These are phyloP conservation scores for Streblospio benedicti DNA, from an alignment of 1,140 invertebrate species.

Conservation along the genomic window DNA sequence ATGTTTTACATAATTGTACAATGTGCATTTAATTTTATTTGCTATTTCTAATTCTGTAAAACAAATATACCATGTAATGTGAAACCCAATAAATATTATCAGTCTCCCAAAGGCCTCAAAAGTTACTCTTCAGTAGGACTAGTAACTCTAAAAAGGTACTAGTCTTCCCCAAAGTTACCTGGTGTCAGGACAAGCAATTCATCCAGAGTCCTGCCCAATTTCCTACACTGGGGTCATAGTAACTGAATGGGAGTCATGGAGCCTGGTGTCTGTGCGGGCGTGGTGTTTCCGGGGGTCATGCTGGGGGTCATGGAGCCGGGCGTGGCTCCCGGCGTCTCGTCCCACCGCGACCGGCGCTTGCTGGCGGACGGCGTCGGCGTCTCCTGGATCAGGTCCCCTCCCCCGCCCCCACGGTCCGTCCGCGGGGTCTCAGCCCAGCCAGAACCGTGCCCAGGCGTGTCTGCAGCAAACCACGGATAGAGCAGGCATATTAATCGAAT, in stretches of 20 bases:
- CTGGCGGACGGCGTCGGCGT: conserved; percentile 73
- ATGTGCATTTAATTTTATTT: too few relatives aligned
- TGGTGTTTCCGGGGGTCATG: conserved; percentile 27
- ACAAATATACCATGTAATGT: too few relatives aligned
- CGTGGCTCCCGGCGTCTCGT: conserved; percentile 68
- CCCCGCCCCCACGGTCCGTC: conserved; percentile 70
- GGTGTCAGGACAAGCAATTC: too few relatives aligned
- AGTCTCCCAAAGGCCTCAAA: too few relatives aligned
- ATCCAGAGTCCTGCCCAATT: too few relatives aligned
- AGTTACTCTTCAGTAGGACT: too few relatives aligned
- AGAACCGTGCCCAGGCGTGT: conserved; percentile 86
- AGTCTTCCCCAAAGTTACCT: too few relatives aligned
- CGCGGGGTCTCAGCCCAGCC: conserved; percentile 94
- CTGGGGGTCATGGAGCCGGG: conserved; percentile 28
- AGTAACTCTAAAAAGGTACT: too few relatives aligned
- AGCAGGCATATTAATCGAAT: conserved; percentile 2
- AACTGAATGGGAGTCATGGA: conserved; percentile 31
- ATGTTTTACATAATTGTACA: too few relatives aligned
- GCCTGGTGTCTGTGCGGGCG: conserved; percentile 32
- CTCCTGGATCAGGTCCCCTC: conserved; percentile 43
- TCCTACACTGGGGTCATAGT: conserved; percentile 29
- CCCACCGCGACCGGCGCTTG: conserved; percentile 89
- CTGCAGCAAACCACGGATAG: too few relatives aligned
- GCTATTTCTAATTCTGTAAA: too few relatives aligned
- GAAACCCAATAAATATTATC: too few relatives aligned